phyloP scores from a whole-genome alignment of 2,113 vertebrate genomes.

The Typhlomys cinereus region DNA sequence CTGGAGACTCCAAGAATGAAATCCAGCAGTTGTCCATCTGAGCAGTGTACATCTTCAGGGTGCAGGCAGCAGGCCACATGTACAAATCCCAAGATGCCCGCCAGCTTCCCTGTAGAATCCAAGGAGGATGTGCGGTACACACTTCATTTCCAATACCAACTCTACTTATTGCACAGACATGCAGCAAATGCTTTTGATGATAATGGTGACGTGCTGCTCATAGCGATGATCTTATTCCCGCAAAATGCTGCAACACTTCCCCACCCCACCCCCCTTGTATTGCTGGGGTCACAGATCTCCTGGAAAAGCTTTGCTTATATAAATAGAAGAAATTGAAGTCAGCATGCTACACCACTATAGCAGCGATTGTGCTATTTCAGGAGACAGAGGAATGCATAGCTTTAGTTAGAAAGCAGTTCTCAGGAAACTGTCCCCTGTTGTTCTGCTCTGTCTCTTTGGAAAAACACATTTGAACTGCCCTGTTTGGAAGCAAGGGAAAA shows the following conservation, averaged over 20 bases:
- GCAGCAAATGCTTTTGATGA: not conserved
- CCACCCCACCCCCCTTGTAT: not conserved
- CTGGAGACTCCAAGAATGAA: not conserved
- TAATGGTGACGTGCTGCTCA: accelerated
- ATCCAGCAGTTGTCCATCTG: not conserved
- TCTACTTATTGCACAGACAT: not conserved
- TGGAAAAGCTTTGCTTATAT: not conserved
- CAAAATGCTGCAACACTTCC: too few species aligned
- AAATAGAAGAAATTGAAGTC: not conserved
- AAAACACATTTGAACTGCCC: not conserved
- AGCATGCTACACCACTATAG: not conserved
- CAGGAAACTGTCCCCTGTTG: too few species aligned
- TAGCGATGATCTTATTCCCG: too few species aligned
- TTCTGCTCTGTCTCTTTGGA: not conserved
- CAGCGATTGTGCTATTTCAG: not conserved
- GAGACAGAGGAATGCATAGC: not conserved
- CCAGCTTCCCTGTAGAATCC: not conserved
- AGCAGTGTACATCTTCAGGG: too few species aligned
- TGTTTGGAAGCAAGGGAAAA: not conserved
- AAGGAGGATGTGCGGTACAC: not conserved
- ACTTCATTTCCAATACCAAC: not conserved
- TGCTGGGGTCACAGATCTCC: not conserved
- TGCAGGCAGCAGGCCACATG: too few species aligned
- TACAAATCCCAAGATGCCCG: not conserved
- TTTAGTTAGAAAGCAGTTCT: not conserved